Evolutionary conservation across 2,888 invertebrate genomes (phyloP), one percentile per base, ranked within the genome.

Genomic region (Drepana falcataria): DNA sequence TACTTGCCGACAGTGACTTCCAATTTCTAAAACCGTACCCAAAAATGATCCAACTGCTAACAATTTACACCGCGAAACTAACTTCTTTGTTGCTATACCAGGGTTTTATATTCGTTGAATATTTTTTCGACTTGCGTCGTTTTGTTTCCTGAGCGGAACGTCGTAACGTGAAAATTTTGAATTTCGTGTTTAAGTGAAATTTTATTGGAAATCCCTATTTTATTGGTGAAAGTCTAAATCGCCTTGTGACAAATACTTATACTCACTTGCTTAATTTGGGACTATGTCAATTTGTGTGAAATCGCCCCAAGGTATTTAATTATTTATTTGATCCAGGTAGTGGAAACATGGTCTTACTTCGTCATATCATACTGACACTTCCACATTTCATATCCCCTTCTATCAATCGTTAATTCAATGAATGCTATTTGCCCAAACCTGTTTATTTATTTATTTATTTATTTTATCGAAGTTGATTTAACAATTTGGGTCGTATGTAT

Each of bases 1-100:
- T 90, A 89, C 89, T 91, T 83, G 85, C 83, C 88, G 81, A 87
- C 89, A 89, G 83, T 89, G 88, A 90, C 89, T 90, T 89, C 88
- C 87, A 90, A 89, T 90, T 87, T 85, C 82, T 79, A 78, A 75
- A 74, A 69, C 70, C 69, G 64, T 63, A 61, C 68, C 63, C 68
- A 66, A 66, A 75, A 71, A 69, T 68, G 66, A 68, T 66, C 58
- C 69, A 74, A 65, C 67, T 66, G 71, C 68, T 60, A 48, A 7
- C 35, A n/a, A 47, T 21, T 3, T 2, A 7, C 66, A 66, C 41
- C 0, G 37, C 0, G 69, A 71, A 76, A 47, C 6, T 53, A 37
- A 57, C 66, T 73, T 61, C 57, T 77, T 64, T 0, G 0, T 0
- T 0, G 0, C 2, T 3, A 2, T 0, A 0, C 35, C 59, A 67